Base-by-base conservation (phyloP, 2,888 invertebrate species). In the Acanthosepion lycidas region DNA sequence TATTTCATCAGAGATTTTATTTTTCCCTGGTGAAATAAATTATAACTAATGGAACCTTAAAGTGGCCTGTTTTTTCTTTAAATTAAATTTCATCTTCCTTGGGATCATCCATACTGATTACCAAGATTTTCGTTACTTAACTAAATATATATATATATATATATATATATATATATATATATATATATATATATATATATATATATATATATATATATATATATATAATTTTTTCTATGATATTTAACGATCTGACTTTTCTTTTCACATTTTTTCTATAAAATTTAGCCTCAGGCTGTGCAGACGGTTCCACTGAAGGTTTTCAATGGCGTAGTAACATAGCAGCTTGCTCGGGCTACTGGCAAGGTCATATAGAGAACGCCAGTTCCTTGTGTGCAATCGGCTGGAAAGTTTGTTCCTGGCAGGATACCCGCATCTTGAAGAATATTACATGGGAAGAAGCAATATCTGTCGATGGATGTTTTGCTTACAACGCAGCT, bases 401-500 rank as follows among this genome's bases (percentile, higher is more conserved):
- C 9, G 97, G 97, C 4, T 97, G 97, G 97, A 94, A 96, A 20
- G 97, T 97, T 53, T 97, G 97, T 95, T 95, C 96, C 26, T 96
- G 96, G 95, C 94, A 96, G 48, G 96, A 96, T 53, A 95, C 96
- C 49, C 94, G 94, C 49, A 92, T 96, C 12, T 96, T 97, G 51
- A 95, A 96, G 94, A 96, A 96, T 92, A 95, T 97, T 94, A 95
- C 96, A 0, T 97, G 97, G 97, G 95, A 96, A 55, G 96, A 96
- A 15, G 97, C 97, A 15, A 95, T 96, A 48, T 95, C 96, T 0
- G 94, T 97, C 2, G 95, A 96, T 8, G 97, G 97, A 48, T 97
- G 97, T 95, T 97, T 96, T 95, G 97, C 97, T 49, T 96, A 96
- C 94, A 97, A 97, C 95, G 97, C 97, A 20, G 97, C 97, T 15